Conservation (phyloP, 1,140 invertebrate genomes). For the Penaeus chinensis region DNA sequence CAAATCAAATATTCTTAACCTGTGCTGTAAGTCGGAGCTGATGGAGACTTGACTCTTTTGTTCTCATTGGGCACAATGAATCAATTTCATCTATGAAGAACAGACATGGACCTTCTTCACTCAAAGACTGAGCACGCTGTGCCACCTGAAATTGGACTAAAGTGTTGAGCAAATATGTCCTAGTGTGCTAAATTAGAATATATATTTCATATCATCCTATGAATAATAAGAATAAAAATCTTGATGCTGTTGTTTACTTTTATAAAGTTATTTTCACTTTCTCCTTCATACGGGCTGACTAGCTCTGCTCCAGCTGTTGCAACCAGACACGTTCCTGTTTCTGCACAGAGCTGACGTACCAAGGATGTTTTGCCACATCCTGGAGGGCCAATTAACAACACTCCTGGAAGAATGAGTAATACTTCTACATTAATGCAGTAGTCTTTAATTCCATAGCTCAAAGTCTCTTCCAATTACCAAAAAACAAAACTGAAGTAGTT, state of each 20-base stretch:
- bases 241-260: background rate
- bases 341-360: conserved; percentile 40
- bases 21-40: conserved; percentile 13
- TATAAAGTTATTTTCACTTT: conserved; percentile 24
- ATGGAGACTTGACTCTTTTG: conserved; percentile 23
- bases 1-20: background rate
- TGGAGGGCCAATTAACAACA: conserved; percentile 42
- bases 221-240: background rate
- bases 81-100: conserved; percentile 54
- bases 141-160: conserved; percentile 18
- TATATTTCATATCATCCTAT: background rate
- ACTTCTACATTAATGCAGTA: background rate
- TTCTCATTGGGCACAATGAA: conserved; percentile 31
- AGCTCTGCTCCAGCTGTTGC: conserved; percentile 41
- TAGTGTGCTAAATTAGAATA: background rate
- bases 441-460: background rate
- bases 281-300: conserved; percentile 30
- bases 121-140: conserved; percentile 21
- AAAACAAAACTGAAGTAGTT: no score
- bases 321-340: conserved; percentile 41
- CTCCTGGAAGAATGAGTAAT: background rate
- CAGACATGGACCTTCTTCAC: conserved; percentile 53
- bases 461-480: background rate
- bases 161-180: background rate
- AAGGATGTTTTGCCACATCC: conserved; percentile 50